phyloP scores from a whole-genome alignment of 2,888 invertebrate species.

The Acrobasis consociella region DNA sequence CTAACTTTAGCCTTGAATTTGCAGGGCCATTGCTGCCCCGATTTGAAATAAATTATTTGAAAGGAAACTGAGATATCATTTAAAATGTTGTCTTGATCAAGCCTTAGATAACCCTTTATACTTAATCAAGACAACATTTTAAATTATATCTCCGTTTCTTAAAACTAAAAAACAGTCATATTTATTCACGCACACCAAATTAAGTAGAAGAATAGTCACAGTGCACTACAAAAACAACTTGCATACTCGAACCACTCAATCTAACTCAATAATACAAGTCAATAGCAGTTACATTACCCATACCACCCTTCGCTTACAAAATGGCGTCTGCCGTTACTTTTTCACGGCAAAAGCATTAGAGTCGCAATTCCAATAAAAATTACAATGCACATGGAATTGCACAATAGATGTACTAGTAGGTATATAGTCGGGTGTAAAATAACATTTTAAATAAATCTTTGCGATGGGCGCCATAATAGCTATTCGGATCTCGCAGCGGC shows the following conservation, averaged over 20 bases:
- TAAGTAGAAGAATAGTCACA: constrained; percentile 15
- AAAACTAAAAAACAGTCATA: too few species aligned
- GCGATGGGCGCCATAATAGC: constrained; percentile 75
- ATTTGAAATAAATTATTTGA: too few species aligned
- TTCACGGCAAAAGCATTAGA: constrained; percentile 40
- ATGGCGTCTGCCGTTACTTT: constrained; percentile 59
- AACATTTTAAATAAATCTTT: constrained; percentile 83
- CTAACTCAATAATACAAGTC: constrained; percentile 69
- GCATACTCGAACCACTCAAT: constrained; percentile 61
- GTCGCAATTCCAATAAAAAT: constrained; percentile 54
- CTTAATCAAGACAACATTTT: too few species aligned
- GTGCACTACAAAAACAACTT: constrained; percentile 18
- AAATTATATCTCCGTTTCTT: too few species aligned
- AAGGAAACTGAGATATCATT: too few species aligned
- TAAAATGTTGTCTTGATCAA: too few species aligned
- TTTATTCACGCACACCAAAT: not conserved
- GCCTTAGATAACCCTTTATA: too few species aligned
- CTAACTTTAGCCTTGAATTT: too few species aligned
- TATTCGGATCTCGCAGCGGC: constrained; percentile 61
- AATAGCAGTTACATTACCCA: constrained; percentile 53
- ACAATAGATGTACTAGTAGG: constrained; percentile 54
- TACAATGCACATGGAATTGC: constrained; percentile 64
- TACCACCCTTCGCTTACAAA: constrained; percentile 56
- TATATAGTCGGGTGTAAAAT: constrained; percentile 76
- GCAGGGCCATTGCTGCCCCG: too few species aligned